A percentile compares a stretch with the other conserved stretches of the same genome.
These are phyloP conservation scores for Fissipunctia ypsillon DNA, from an alignment of 2,888 invertebrate species.

Conservation along the genomic window DNA sequence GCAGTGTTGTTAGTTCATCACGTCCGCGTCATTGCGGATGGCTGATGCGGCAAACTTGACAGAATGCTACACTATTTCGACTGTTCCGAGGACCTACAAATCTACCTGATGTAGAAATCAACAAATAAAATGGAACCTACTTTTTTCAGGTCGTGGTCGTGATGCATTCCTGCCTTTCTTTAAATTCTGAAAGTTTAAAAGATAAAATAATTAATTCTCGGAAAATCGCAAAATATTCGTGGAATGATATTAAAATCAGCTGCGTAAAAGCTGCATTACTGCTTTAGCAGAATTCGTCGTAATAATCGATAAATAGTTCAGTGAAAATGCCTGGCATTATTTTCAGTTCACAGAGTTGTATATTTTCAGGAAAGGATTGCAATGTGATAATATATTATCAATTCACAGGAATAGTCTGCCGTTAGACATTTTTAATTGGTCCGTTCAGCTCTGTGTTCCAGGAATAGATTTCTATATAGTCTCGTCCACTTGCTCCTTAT, in stretches of 20 bases:
- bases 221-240: conserved; percentile 14
- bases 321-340: conserved; percentile 22
- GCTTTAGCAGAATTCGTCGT: background rate
- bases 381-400: conserved; percentile 23
- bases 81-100: background rate
- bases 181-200: background rate
- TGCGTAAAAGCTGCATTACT: conserved; percentile 13
- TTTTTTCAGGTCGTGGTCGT: background rate
- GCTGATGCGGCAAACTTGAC: background rate
- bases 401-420: conserved; percentile 35
- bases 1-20: background rate
- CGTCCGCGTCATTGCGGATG: background rate
- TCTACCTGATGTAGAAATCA: background rate
- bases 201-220: conserved; percentile 5
- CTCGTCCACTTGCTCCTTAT: conserved; percentile 27
- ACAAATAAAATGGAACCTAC: background rate
- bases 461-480: conserved; percentile 57
- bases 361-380: conserved; percentile 18
- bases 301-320: conserved; percentile 6
- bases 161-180: background rate
- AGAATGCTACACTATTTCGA: conserved; percentile 7
- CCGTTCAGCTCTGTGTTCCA: conserved; percentile 42
- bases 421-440: conserved; percentile 64
- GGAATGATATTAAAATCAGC: background rate
- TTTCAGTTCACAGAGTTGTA: conserved; percentile 24